Evolutionary conservation across 2,113 vertebrate genomes (phyloP).

Genomic region (Burhinus oedicnemus): DNA sequence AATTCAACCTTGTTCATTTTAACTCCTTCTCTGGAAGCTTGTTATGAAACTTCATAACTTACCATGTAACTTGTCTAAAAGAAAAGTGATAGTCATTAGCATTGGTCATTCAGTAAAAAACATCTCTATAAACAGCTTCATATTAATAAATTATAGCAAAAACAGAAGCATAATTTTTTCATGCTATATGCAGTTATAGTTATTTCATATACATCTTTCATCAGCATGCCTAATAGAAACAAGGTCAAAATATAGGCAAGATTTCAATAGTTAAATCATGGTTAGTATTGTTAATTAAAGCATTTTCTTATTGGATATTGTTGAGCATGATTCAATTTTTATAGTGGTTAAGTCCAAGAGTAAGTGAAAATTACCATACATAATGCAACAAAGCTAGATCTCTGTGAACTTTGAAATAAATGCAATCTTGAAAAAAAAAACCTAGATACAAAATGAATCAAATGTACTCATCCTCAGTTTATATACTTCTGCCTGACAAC

Average conservation of each 20-base stretch:
- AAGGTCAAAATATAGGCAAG: neutral
- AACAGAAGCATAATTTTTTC: neutral
- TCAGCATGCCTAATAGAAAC: neutral
- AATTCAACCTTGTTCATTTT: neutral
- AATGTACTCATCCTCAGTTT: neutral
- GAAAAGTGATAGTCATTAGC: neutral
- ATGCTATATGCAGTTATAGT: neutral
- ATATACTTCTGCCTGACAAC: neutral
- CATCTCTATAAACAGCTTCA: neutral
- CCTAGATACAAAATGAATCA: neutral
- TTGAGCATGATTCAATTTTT: slow-evolving; percentile 11
- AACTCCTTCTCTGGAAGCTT: neutral
- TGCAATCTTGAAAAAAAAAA: neutral
- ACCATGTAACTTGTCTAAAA: neutral
- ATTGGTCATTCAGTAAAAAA: neutral
- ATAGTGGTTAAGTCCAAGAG: neutral
- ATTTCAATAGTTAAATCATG: neutral
- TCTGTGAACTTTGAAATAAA: slow-evolving; percentile 17
- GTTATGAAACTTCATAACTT: neutral
- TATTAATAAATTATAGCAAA: neutral
- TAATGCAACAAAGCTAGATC: neutral
- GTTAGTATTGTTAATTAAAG: neutral
- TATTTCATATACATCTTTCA: slow-evolving; percentile 9
- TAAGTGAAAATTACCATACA: neutral
- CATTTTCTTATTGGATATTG: slow-evolving; percentile 23